A percentile compares a stretch with the other conserved stretches of the same genome.
phyloP scores from a whole-genome alignment of 2,113 vertebrate genomes.

The Phoenicopterus ruber region DNA sequence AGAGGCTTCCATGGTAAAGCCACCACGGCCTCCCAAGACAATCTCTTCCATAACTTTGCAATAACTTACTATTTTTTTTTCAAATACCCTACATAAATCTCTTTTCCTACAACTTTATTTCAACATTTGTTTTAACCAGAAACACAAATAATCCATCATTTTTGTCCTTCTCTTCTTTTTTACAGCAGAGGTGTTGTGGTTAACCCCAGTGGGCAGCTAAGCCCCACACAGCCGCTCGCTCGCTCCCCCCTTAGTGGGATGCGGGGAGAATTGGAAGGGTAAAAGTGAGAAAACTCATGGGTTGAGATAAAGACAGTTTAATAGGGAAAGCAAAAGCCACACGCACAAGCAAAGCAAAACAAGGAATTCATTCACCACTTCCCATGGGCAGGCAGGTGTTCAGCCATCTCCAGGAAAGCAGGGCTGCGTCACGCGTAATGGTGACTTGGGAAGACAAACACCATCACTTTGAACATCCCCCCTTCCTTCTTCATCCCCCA shows the following conservation, averaged over 20 bases:
- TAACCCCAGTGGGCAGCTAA: background rate
- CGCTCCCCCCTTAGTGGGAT: background rate
- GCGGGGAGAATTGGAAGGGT: background rate
- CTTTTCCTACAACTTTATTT: background rate
- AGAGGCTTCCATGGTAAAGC: background rate
- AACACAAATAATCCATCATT: background rate
- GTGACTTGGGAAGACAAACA: background rate
- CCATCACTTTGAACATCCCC: rapidly evolving
- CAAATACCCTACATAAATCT: background rate
- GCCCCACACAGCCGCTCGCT: rapidly evolving
- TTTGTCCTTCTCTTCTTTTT: background rate
- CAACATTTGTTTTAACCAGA: background rate
- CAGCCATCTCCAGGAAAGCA: background rate
- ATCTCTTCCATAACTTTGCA: background rate
- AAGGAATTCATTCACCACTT: background rate
- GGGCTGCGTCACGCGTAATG: rapidly evolving
- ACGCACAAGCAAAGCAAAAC: background rate
- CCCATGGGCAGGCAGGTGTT: background rate
- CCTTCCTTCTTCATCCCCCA: background rate
- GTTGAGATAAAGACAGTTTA: background rate
- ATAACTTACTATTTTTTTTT: background rate
- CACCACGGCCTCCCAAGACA: background rate
- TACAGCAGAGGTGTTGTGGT: background rate
- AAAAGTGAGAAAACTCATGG: background rate
- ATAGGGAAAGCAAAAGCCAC: background rate